phyloP scores from a whole-genome alignment of 2,888 invertebrate species.

The Pilophorus perplexus region DNA sequence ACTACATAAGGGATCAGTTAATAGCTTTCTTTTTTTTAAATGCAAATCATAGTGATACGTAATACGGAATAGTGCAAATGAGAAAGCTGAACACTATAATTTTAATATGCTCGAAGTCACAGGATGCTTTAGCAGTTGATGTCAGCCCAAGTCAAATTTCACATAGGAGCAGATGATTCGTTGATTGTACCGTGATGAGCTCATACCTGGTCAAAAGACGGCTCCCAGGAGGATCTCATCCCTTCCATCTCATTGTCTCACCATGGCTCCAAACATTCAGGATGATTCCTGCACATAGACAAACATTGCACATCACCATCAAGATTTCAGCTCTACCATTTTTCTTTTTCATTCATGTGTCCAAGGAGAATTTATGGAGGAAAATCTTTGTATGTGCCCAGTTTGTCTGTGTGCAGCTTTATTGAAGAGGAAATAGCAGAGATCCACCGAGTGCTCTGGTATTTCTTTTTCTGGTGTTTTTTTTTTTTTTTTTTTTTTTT shows the following conservation, averaged over 20 bases:
- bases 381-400: constrained; percentile 44
- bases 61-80: too few species aligned
- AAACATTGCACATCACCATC: constrained; percentile 50
- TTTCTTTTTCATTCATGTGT: constrained; percentile 39
- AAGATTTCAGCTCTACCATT: constrained; percentile 37
- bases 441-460: background rate
- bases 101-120: background rate
- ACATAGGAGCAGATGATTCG: constrained; percentile 2
- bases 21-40: too few species aligned
- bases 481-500: too few species aligned
- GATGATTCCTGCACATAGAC: constrained; percentile 55
- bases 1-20: too few species aligned
- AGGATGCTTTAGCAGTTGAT: constrained; percentile 1
- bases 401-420: constrained; percentile 47
- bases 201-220: constrained; percentile 33
- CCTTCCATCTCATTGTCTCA: constrained; percentile 32
- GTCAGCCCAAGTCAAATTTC: constrained; percentile 12
- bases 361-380: constrained; percentile 35
- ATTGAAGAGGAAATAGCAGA: constrained; percentile 23
- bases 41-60: too few species aligned
- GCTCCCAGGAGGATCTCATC: constrained; percentile 31
- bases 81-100: background rate
- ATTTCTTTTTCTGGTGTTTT: constrained; percentile 11
- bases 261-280: constrained; percentile 34
- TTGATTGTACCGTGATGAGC: constrained; percentile 18